phyloP scores from a whole-genome alignment of 2,888 invertebrate genomes.

The Folsomia candida region DNA sequence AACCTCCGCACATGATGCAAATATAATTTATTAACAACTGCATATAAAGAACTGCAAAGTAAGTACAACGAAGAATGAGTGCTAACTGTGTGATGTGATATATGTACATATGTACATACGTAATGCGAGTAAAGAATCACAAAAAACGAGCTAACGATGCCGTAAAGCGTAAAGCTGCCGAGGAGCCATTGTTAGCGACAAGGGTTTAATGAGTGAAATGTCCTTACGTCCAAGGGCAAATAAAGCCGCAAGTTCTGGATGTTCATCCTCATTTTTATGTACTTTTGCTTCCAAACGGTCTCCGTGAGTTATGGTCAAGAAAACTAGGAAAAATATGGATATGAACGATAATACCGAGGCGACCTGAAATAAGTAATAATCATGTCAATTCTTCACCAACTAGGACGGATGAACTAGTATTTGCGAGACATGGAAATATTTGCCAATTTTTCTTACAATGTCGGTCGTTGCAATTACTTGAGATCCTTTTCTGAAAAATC shows the following conservation, averaged over 20 bases:
- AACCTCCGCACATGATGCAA: no score
- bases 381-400: background rate
- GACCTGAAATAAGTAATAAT: conserved; percentile 9
- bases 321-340: conserved; percentile 20
- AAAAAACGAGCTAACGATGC: no score
- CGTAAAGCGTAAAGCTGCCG: no score
- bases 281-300: conserved; percentile 16
- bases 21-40: no score
- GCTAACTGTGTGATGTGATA: no score
- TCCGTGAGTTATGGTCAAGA: conserved; percentile 21
- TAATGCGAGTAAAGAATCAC: no score
- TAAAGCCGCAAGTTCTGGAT: conserved; percentile 25
- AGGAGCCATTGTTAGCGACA: no score
- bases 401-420: no score
- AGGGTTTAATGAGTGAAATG: conserved; percentile 2
- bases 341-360: conserved; percentile 20
- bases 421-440: background rate
- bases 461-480: conserved; percentile 25
- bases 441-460: conserved; percentile 19
- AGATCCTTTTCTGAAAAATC: conserved; percentile 1
- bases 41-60: no score
- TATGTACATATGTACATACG: no score
- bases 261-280: conserved; percentile 10
- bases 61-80: no score
- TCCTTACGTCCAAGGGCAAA: conserved; percentile 26